Conservation (phyloP, 2,888 invertebrate genomes). For the Chalcosyrphus nemorum region DNA sequence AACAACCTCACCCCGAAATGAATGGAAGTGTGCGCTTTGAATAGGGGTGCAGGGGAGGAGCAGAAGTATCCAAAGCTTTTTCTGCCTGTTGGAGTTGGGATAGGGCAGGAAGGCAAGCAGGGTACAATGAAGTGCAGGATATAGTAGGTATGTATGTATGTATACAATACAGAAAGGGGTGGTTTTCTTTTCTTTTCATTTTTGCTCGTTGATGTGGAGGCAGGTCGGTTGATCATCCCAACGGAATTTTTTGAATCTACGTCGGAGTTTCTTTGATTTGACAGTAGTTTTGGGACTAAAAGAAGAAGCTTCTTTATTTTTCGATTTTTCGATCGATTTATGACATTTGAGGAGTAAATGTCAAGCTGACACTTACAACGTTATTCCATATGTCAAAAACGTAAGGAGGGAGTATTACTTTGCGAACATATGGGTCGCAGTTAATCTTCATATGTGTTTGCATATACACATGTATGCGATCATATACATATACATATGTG, state of each 20-base stretch:
- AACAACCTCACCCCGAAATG: constrained; percentile 27
- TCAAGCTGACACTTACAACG: neutral
- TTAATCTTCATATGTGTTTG: constrained; percentile 11
- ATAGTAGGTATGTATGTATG: neutral
- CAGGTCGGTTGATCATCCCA: constrained; percentile 12
- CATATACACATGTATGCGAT: constrained; percentile 12
- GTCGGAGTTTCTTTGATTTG: constrained; percentile 2
- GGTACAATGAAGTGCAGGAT: neutral
- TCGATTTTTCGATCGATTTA: neutral
- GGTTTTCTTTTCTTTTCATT: neutral
- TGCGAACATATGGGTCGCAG: constrained; percentile 50
- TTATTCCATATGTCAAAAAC: neutral
- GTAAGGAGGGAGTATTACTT: neutral
- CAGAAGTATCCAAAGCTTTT: constrained; percentile 44
- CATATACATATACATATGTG: constrained; percentile 13
- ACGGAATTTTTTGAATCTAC: constrained; percentile 17
- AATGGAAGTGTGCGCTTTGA: too few relatives aligned
- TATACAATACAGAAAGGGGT: constrained; percentile 24
- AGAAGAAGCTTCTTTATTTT: too few relatives aligned
- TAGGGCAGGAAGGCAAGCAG: constrained; percentile 39
- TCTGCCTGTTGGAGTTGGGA: constrained; percentile 43
- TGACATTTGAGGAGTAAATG: neutral
- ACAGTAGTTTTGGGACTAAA: neutral
- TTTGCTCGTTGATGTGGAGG: neutral
- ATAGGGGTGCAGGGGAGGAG: neutral